Conservation (phyloP, 64 coral and sea anemone genomes). For the Dendronephthya gigantea region DNA sequence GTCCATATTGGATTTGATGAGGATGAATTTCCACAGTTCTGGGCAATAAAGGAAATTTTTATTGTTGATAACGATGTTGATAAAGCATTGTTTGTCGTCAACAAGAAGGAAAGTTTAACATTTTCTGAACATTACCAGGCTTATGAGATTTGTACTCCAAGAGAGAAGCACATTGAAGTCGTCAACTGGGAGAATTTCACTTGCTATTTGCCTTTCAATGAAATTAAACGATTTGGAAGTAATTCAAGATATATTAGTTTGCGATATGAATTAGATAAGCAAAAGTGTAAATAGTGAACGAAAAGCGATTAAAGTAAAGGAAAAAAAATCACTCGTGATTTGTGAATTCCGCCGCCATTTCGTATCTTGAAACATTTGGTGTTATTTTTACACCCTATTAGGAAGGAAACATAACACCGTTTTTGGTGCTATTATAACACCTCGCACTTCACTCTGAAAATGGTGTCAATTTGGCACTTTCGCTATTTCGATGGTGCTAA, state of each 20-base stretch:
- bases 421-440: not conserved
- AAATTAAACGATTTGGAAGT: slow-evolving; percentile 2
- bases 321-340: not conserved
- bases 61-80: not conserved
- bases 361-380: not conserved
- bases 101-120: not conserved
- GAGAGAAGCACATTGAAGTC: not conserved
- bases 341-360: not conserved
- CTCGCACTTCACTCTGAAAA: not conserved
- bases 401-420: not conserved
- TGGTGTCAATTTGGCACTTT: not conserved
- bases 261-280: slow-evolving; percentile 14
- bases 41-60: not conserved
- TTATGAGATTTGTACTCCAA: not conserved
- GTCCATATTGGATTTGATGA: not conserved
- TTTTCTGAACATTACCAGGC: slow-evolving; percentile 24
- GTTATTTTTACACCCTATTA: not conserved
- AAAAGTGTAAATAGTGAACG: not conserved
- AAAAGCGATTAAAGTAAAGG: not conserved
- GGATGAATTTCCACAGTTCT: slow-evolving; percentile 13
- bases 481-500: not conserved
- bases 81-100: slow-evolving; percentile 1
- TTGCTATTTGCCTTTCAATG: slow-evolving; percentile 7
- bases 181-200: not conserved
- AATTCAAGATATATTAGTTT: not conserved